These are phyloP conservation scores for Jaculus jaculus DNA, from an alignment of 2,113 vertebrate species.

Conservation along the genomic window DNA sequence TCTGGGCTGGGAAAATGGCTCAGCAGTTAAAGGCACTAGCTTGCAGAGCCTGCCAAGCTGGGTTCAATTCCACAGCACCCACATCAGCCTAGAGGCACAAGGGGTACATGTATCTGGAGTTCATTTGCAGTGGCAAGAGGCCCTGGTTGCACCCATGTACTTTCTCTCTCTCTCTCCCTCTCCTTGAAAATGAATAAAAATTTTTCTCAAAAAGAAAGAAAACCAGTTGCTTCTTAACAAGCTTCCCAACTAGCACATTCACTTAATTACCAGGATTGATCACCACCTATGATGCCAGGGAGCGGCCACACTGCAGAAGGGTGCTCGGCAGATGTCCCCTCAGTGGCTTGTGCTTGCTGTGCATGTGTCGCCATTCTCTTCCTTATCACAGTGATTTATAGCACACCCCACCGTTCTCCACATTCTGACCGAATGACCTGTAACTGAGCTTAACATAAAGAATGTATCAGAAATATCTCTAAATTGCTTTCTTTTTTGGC, in stretches of 20 bases:
- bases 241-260: neutral
- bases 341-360: neutral
- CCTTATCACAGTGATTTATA: slow-evolving; percentile 72
- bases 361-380: neutral
- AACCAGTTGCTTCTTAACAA: neutral
- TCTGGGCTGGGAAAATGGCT: too few species aligned
- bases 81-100: too few species aligned
- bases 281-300: neutral
- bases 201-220: too few species aligned
- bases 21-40: too few species aligned
- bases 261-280: neutral
- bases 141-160: too few species aligned
- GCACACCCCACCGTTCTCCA: slow-evolving; percentile 62
- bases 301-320: neutral
- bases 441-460: slow-evolving; percentile 78
- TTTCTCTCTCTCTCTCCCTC: too few species aligned
- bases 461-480: slow-evolving; percentile 78
- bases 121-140: too few species aligned
- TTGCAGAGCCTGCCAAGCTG: too few species aligned
- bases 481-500: slow-evolving; percentile 73
- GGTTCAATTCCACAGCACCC: too few species aligned
- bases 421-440: slow-evolving; percentile 60
- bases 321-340: neutral
- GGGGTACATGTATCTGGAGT: too few species aligned
- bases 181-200: too few species aligned